Evolutionary conservation across 2,113 vertebrate species (phyloP), one percentile per base, ranked within the genome.

Genomic region (Euleptes europaea): DNA sequence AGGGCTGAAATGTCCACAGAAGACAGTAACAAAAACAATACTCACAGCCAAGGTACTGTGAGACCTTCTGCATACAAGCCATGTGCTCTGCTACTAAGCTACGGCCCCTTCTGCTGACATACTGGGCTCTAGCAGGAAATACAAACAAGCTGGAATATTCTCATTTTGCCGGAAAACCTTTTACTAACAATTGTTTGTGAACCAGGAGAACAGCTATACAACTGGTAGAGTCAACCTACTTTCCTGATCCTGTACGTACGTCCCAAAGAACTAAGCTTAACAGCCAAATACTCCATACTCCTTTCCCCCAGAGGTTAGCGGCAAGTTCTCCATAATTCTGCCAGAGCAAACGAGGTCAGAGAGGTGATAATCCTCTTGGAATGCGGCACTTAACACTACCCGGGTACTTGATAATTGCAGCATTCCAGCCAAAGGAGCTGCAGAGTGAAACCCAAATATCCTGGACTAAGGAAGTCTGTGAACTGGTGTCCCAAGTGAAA

Each of bases 361-460:
- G 81, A 79, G 44, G 44, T 8, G 78, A 84, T 73, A 91, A 92
- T 74, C 57, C 21, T 0, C 0, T 19, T 86, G 54, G 84, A 91
- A 89, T 65, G 69, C 73, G 83, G 77, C 51, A 3, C 0, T 78
- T 85, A 72, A n/a, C 77, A 40, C 19, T 42, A 75, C 47, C 76
- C 26, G 0, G 0, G 19, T 19, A 77, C 42, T 69, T 88, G 71
- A 23, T 5, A 92, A 92, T n/a, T 57, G 33, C 65, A 73, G 33
- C 66, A 73, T 83, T 88, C 51, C 54, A 87, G 31, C 5, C 35
- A 23, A 13, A 54, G 73, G 10, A 91, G n/a, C n/a, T n/a, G n/a
- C 66, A 72, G 33, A 90, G 0, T 0, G 49, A 60, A 77, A 82
- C 4, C 67, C 54, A 85, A 80, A 80, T 65, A 85, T 80, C 63